Percentiles rank a stretch among this genome's conserved stretches.
These are phyloP conservation scores for Zygaena filipendulae DNA, from an alignment of 2,888 invertebrate species.

Conservation along the genomic window DNA sequence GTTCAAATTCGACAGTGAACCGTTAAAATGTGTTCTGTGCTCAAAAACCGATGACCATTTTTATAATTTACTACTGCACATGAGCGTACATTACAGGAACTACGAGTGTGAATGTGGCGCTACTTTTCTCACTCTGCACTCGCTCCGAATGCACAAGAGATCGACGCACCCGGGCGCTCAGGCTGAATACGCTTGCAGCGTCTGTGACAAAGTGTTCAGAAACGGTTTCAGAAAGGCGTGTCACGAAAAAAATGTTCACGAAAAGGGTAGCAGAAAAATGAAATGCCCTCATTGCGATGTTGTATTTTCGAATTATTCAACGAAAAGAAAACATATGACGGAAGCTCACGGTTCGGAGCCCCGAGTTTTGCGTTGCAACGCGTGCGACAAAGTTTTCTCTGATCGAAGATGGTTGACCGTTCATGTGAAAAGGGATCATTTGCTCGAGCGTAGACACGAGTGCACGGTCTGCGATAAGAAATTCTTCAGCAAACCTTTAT, in stretches of 20 bases:
- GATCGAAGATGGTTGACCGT: slow-evolving; percentile 14
- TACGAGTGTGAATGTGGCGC: slow-evolving; percentile 35
- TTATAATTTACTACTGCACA: slow-evolving; percentile 30
- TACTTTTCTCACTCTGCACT: slow-evolving; percentile 25
- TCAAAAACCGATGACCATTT: slow-evolving; percentile 14
- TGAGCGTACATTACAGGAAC: slow-evolving; percentile 39
- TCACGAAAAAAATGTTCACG: slow-evolving; percentile 19
- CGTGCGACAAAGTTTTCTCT: slow-evolving; percentile 19
- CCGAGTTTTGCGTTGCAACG: slow-evolving; percentile 15
- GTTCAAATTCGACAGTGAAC: slow-evolving; percentile 30
- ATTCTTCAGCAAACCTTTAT: slow-evolving; percentile 31
- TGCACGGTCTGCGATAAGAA: slow-evolving; percentile 25
- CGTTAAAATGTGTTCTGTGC: slow-evolving; percentile 29
- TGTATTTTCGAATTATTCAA: slow-evolving; percentile 17
- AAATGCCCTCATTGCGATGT: slow-evolving; percentile 22
- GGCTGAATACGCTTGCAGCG: no score
- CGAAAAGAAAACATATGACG: slow-evolving; percentile 19
- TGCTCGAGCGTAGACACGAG: slow-evolving; percentile 18
- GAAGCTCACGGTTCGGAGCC: slow-evolving; percentile 16
- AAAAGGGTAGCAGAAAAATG: background rate
- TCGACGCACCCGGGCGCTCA: slow-evolving; percentile 7
- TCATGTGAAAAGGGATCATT: slow-evolving; percentile 19
- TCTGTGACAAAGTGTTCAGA: slow-evolving; percentile 12
- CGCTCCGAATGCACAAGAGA: slow-evolving; percentile 13
- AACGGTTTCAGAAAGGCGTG: slow-evolving; percentile 14